Base-by-base conservation (phyloP, 2,888 invertebrate species). In the Anarsia innoxiella region DNA sequence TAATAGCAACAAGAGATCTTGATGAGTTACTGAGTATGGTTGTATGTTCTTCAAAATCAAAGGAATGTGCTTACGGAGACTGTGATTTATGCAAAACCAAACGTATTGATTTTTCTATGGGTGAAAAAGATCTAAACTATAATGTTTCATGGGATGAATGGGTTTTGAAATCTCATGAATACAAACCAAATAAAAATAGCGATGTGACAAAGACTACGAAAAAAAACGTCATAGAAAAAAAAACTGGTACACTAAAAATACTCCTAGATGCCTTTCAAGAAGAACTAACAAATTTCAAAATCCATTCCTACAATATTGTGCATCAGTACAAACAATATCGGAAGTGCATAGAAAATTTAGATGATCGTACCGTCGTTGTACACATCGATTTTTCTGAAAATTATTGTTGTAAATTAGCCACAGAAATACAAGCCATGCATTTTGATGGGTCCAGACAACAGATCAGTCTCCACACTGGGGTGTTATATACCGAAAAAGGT, bases 401-500 rank as follows among this genome's bases (percentile, higher is more conserved):
- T 39, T 39, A 34, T 12, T 12, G 14, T 29, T 39, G 39, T 23
- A 33, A 28, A 38, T 28, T 15, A 12, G 15, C 12, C 16, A 33
- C 12, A 12, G 38, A 37, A 32, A 38, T 34, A 12, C 34, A 39
- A 34, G 28, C 28, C 9, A 34, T 39, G 39, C 39, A 39, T 39
- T 39, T 39, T 29, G 34, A 27, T 32, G 27, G 28, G 12, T 39
- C 39, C 8, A 23, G 30, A 14, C 23, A 38, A 9, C 38, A 38
- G 26, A 30, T 39, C 9, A 29, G 27, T 29, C 25, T 39, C 8
- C 34, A 39, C 26, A 39, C 39, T 29, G 39, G 33, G 11, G 38
- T 49, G 31, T 39, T 53, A 12, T 51, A 42, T 40, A 34, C 12
- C 4, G 12, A 37, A 23, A 30, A 10, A 28, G 13, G 34, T 12